phyloP scores from a whole-genome alignment of 2,113 vertebrate genomes.

The Grus americana region DNA sequence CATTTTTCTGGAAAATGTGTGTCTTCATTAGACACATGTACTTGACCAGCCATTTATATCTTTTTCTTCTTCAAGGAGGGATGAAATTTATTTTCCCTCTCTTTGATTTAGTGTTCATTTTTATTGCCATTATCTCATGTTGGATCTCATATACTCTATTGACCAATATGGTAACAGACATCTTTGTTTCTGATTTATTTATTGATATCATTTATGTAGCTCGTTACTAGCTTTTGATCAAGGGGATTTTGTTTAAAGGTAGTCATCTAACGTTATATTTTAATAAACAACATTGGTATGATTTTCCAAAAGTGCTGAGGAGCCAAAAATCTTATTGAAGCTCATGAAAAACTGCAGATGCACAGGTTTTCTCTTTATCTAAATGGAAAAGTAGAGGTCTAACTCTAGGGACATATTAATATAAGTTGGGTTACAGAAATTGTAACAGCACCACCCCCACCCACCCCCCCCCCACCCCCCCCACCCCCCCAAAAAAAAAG shows the following conservation, averaged over 20 bases:
- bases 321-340: not conserved
- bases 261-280: not conserved
- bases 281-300: not conserved
- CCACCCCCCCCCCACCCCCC: no score
- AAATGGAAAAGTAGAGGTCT: not conserved
- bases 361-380: not conserved
- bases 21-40: not conserved
- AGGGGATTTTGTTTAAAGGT: not conserved
- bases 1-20: not conserved
- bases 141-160: not conserved
- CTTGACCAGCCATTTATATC: not conserved
- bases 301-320: not conserved
- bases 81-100: not conserved
- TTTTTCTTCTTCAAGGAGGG: not conserved
- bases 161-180: not conserved
- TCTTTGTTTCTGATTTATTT: not conserved
- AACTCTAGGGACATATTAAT: not conserved
- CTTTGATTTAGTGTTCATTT: not conserved
- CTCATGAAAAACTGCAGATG: not conserved
- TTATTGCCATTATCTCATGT: not conserved
- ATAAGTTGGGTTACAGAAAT: not conserved
- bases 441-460: not conserved
- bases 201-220: not conserved
- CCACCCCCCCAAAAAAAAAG: no score
- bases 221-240: not conserved